These are phyloP conservation scores for Heterodera carotae DNA, from an alignment of 1,140 invertebrate genomes.

Conservation along the genomic window DNA sequence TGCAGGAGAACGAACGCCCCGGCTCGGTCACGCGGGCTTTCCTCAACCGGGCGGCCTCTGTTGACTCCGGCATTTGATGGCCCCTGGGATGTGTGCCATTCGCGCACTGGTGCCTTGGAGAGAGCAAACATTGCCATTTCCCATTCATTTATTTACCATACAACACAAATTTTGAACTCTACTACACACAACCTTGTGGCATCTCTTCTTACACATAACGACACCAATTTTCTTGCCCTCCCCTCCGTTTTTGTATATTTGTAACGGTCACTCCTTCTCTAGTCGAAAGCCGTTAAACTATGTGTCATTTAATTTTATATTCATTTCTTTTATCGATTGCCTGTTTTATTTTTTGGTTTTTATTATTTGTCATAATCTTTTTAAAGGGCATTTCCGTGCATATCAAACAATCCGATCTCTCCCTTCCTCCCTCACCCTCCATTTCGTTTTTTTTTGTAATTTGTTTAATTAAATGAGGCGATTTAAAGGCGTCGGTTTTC, in stretches of 20 bases:
- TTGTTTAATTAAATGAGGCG: too few species aligned
- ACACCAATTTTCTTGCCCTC: too few species aligned
- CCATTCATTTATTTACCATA: neutral
- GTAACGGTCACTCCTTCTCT: too few species aligned
- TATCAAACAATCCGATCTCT: neutral
- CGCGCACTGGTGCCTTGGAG: neutral
- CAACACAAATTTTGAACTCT: too few species aligned
- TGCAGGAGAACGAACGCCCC: slow-evolving; percentile 58
- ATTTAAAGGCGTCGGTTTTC: too few species aligned
- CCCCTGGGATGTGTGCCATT: too few species aligned
- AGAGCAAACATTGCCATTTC: neutral
- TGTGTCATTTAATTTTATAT: neutral
- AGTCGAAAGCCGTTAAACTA: too few species aligned
- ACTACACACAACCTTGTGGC: too few species aligned
- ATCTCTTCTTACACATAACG: too few species aligned
- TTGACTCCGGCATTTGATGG: slow-evolving; percentile 61
- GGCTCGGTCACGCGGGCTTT: slow-evolving; percentile 62
- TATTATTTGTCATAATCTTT: neutral
- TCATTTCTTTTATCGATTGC: neutral
- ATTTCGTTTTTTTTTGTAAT: too few species aligned
- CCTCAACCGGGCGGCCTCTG: slow-evolving; percentile 59
- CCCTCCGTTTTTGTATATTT: neutral
- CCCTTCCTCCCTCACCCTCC: neutral
- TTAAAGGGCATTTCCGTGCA: neutral
- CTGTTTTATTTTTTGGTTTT: neutral